Percentiles rank a stretch among this genome's conserved stretches.
These are phyloP conservation scores for Heliconius sara DNA, from an alignment of 2,888 invertebrate genomes.

Conservation along the genomic window DNA sequence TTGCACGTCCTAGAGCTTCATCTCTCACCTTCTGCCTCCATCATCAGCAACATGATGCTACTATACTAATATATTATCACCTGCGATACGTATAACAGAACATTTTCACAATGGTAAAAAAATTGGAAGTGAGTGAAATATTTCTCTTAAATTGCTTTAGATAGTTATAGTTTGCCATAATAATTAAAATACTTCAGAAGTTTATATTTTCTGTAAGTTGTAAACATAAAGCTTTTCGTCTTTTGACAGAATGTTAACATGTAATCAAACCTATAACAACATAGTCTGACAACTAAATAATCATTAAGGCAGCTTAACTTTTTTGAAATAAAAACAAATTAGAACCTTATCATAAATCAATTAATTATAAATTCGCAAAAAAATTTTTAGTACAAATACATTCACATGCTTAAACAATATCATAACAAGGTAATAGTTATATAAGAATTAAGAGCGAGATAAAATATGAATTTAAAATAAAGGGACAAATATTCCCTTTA, in stretches of 20 bases:
- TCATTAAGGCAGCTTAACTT: no score
- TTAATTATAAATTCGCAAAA: constrained; percentile 3
- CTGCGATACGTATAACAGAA: background rate
- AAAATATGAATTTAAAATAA: no score
- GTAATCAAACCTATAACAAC: background rate
- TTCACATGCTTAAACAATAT: constrained; percentile 8
- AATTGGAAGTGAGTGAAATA: background rate
- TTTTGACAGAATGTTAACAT: background rate
- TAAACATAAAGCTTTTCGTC: background rate
- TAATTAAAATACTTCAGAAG: background rate
- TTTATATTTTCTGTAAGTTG: background rate
- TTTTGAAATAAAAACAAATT: no score
- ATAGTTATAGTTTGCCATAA: background rate
- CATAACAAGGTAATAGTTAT: background rate
- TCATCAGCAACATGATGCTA: background rate
- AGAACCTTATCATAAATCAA: no score
- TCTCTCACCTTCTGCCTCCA: no score
- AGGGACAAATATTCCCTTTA: no score
- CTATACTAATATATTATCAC: no score
- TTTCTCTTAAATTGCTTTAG: background rate
- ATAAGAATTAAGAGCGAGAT: no score
- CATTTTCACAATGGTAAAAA: background rate
- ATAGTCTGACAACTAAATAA: no score
- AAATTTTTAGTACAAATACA: background rate
- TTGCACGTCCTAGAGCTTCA: no score